Conservation (phyloP, 2,113 vertebrate species). For the Ciconia boyciana region DNA sequence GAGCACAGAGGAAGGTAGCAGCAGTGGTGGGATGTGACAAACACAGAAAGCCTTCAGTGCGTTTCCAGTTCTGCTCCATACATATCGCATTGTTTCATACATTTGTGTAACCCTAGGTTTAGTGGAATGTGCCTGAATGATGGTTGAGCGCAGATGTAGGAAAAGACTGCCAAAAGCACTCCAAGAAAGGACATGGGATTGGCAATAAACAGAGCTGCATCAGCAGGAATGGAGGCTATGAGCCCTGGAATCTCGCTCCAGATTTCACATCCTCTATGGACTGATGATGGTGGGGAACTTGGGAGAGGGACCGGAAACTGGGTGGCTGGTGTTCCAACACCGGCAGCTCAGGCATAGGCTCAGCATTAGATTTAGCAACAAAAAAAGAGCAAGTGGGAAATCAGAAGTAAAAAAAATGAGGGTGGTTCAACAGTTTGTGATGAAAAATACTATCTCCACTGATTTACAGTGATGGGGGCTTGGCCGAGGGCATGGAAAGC, state of each 20-base stretch:
- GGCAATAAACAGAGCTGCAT: slow-evolving; percentile 4
- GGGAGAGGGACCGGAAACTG: background rate
- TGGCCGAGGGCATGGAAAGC: background rate
- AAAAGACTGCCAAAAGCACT: slow-evolving; percentile 32
- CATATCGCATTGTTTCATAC: background rate
- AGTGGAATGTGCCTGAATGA: slow-evolving; percentile 28
- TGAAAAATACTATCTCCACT: background rate
- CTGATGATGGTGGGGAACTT: background rate
- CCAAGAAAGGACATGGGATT: slow-evolving; percentile 39
- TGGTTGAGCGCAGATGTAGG: slow-evolving; percentile 30
- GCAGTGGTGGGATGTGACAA: background rate
- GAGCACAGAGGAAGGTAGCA: background rate
- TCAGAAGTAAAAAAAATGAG: background rate
- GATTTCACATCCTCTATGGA: background rate
- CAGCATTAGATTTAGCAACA: background rate
- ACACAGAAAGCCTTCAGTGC: background rate
- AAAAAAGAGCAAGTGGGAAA: background rate
- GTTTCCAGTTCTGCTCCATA: background rate
- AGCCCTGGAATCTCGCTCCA: background rate
- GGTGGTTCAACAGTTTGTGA: background rate
- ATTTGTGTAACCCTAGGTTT: background rate
- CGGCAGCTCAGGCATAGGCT: background rate
- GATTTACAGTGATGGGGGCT: background rate
- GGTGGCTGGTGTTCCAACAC: background rate
- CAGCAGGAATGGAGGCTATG: background rate